Evolutionary conservation across 2,797 vertebrate species (phyloP).

Genomic region (Gymnothorax javanicus): DNA sequence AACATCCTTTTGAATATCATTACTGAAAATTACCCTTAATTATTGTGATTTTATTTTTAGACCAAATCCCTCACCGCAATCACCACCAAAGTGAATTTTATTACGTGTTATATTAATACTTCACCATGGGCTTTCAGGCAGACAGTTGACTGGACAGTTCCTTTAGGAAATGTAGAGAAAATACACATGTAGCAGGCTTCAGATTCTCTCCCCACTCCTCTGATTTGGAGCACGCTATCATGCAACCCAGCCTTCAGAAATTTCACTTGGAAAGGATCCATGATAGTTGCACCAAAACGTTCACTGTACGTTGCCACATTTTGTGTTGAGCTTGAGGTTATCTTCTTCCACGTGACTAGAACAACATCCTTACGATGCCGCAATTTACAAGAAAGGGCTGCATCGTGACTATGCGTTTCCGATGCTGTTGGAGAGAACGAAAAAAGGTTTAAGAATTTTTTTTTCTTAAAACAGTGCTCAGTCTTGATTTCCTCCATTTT

Average conservation of each 20-base stretch:
- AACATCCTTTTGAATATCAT: no score
- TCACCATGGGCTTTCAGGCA: constrained; percentile 26
- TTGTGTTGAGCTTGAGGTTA: neutral
- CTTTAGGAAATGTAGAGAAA: constrained; percentile 17
- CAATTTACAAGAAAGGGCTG: neutral
- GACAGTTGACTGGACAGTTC: neutral
- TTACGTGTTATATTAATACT: no score
- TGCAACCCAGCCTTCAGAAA: neutral
- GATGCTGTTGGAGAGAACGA: neutral
- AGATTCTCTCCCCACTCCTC: neutral
- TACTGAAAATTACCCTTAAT: no score
- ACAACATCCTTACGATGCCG: neutral
- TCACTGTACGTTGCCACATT: constrained; percentile 17
- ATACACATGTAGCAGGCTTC: constrained; percentile 21
- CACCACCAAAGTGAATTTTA: no score
- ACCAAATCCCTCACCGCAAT: no score
- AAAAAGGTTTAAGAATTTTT: neutral
- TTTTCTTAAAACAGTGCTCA: neutral
- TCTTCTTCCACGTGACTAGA: constrained; percentile 30
- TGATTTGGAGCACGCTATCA: neutral
- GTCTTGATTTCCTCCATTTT: no score
- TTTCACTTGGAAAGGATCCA: neutral
- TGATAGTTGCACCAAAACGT: constrained; percentile 1
- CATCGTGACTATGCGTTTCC: constrained; percentile 7
- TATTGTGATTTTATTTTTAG: no score